phyloP scores from a whole-genome alignment of 2,888 invertebrate species.

The Allolobophora icterica region DNA sequence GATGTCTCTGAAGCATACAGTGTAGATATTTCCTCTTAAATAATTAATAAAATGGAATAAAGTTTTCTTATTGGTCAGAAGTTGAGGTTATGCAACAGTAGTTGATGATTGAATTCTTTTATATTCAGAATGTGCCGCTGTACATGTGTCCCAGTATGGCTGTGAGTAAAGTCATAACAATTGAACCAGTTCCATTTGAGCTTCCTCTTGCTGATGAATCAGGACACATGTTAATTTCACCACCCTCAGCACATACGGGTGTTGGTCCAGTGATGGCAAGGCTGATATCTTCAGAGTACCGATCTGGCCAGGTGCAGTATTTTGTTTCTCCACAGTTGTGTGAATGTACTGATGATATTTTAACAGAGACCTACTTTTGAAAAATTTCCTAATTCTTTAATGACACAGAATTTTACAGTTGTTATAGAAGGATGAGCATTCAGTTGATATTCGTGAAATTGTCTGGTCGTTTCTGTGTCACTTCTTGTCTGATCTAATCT shows the following conservation, averaged over 20 bases:
- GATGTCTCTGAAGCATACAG: neutral
- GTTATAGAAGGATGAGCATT: too few relatives aligned
- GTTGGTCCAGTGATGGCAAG: slow-evolving; percentile 81
- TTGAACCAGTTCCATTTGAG: slow-evolving; percentile 72
- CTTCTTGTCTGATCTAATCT: too few relatives aligned
- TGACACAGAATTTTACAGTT: neutral
- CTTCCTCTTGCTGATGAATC: slow-evolving; percentile 68
- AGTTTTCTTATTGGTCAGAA: neutral
- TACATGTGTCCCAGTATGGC: slow-evolving; percentile 82
- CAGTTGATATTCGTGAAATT: too few relatives aligned
- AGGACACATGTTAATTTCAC: slow-evolving; percentile 73
- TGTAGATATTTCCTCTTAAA: neutral
- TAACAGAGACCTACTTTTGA: neutral
- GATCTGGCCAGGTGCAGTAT: slow-evolving; percentile 69
- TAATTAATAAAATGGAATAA: too few relatives aligned
- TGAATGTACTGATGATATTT: neutral
- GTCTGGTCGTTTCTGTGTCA: too few relatives aligned
- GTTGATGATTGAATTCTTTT: neutral
- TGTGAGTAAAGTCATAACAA: slow-evolving; percentile 82
- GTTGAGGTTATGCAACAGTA: neutral
- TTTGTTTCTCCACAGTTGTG: neutral
- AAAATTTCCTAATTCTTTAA: neutral
- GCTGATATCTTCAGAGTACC: slow-evolving; percentile 80
- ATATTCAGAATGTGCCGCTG: slow-evolving; percentile 75
- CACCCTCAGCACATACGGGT: slow-evolving; percentile 85